These are phyloP conservation scores for Apostichopus leukothele DNA, from an alignment of 53 echinoderm and acorn worm genomes.

Conservation along the genomic window DNA sequence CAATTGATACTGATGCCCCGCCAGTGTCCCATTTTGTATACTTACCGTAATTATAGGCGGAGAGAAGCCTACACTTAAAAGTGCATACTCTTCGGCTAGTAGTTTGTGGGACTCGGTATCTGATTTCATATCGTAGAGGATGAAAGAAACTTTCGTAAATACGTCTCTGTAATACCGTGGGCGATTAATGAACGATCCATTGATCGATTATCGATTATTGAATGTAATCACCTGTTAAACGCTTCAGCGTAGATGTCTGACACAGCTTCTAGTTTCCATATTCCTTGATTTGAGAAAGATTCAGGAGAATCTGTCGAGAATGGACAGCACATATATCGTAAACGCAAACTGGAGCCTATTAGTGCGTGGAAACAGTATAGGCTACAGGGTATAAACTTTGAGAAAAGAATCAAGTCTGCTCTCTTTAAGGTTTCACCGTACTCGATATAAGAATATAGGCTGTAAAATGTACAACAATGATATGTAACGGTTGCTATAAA, in stretches of 20 bases:
- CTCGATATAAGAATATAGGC: background rate
- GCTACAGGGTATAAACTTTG: background rate
- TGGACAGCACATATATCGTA: background rate
- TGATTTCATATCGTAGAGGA: no score
- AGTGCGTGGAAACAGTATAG: background rate
- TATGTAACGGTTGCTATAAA: background rate
- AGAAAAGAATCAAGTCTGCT: background rate
- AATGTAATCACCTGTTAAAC: background rate
- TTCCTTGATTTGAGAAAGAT: conserved; percentile 2
- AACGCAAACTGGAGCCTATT: background rate
- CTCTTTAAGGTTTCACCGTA: background rate
- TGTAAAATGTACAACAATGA: background rate
- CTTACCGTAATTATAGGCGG: no score
- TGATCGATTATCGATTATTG: no score
- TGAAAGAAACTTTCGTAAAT: no score
- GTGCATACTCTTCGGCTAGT: no score
- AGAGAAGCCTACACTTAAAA: no score
- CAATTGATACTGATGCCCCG: no score
- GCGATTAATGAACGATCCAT: no score
- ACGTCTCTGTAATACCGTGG: no score
- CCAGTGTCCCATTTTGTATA: no score
- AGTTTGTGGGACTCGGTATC: no score
- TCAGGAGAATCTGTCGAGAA: conserved; percentile 3
- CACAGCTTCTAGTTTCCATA: conserved; percentile 7
- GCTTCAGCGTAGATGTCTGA: conserved; percentile 20